These are phyloP conservation scores for Pectinophora gossypiella DNA, from an alignment of 1,140 invertebrate species.

Conservation along the genomic window DNA sequence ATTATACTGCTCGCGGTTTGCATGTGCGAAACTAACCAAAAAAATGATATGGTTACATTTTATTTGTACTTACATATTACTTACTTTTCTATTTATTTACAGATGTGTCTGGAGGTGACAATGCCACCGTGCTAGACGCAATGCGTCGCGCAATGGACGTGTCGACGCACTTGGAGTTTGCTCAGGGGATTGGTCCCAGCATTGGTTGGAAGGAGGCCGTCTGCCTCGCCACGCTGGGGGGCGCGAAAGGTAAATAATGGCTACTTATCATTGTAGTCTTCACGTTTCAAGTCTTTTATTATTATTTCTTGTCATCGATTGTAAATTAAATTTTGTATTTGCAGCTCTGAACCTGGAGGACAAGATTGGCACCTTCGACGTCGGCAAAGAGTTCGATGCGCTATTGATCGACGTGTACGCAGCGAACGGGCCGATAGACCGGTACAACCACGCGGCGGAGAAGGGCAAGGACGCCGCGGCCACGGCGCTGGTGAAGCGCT, in stretches of 20 bases:
- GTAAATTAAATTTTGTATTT: no score
- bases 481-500: slow-evolving; percentile 84
- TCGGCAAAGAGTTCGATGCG: slow-evolving; percentile 92
- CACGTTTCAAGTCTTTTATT: no score
- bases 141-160: slow-evolving; percentile 84
- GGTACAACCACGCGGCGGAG: slow-evolving; percentile 45
- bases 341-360: slow-evolving; percentile 84
- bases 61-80: no score
- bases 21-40: no score
- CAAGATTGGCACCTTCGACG: slow-evolving; percentile 85
- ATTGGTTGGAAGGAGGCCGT: slow-evolving; percentile 87
- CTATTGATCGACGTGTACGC: slow-evolving; percentile 80
- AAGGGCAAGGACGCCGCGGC: slow-evolving; percentile 35
- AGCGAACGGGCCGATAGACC: slow-evolving; percentile 74
- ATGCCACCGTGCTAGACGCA: slow-evolving; percentile 84
- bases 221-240: slow-evolving; percentile 90
- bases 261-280: no score
- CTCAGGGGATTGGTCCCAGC: slow-evolving; percentile 47
- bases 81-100: slow-evolving; percentile 1
- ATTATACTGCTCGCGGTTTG: no score
- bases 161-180: slow-evolving; percentile 80
- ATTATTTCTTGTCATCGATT: no score
- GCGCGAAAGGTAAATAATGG: slow-evolving; percentile 86
- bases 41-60: no score
- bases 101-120: slow-evolving; percentile 91